Percentiles rank a stretch among this genome's conserved stretches.
phyloP scores from a whole-genome alignment of 2,888 invertebrate genomes.

The Mimumesa dahlbomi region DNA sequence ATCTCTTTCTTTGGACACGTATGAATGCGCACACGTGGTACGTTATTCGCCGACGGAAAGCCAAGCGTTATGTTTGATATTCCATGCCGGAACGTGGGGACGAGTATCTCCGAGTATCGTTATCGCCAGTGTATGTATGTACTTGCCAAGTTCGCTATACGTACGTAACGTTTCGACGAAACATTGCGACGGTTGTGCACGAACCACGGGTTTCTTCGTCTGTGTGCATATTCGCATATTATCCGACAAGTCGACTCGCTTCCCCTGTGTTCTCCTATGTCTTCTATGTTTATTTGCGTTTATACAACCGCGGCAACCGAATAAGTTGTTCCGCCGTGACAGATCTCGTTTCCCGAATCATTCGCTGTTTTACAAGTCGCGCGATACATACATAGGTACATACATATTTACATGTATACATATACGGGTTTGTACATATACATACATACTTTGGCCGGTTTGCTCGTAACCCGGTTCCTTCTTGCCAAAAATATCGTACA shows the following conservation, averaged over 20 bases:
- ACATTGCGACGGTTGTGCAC: too few species aligned
- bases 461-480: too few species aligned
- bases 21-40: neutral
- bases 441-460: too few species aligned
- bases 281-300: neutral
- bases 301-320: neutral
- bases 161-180: neutral
- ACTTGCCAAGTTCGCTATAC: neutral
- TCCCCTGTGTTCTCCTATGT: neutral
- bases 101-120: constrained; percentile 18
- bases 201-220: too few species aligned
- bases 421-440: too few species aligned
- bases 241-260: neutral
- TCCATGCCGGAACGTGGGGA: constrained; percentile 1
- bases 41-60: neutral
- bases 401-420: too few species aligned
- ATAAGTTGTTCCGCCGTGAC: neutral
- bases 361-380: neutral
- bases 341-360: neutral
- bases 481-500: too few species aligned
- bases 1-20: neutral
- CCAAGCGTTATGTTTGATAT: constrained; percentile 20
- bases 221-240: neutral
- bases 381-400: too few species aligned
- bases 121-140: constrained; percentile 22